Evolutionary conservation across 2,797 vertebrate genomes (phyloP).

Genomic region (Nasua narica): DNA sequence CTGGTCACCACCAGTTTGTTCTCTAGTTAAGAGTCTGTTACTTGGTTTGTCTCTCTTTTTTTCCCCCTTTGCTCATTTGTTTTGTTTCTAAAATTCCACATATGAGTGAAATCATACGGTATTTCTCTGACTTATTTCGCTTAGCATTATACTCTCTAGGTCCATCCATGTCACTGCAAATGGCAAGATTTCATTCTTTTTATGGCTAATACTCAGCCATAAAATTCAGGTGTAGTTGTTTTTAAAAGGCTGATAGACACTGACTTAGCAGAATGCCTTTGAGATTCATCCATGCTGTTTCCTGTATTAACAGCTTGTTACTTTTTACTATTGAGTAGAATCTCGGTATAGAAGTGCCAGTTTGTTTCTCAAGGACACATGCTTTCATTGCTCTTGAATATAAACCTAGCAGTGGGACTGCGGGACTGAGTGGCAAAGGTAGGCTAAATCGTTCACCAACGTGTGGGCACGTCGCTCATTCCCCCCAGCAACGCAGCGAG

Average conservation of each 20-base stretch:
- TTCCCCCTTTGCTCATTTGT: neutral
- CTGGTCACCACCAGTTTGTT: neutral
- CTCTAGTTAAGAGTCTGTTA: neutral
- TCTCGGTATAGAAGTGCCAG: neutral
- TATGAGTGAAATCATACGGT: neutral
- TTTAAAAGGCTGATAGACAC: too few species aligned
- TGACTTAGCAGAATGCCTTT: too few species aligned
- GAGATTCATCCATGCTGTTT: too few species aligned
- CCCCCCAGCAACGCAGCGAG: neutral
- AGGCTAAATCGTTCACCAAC: neutral
- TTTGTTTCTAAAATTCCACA: neutral
- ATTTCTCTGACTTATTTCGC: neutral
- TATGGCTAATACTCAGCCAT: too few species aligned
- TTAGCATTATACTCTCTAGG: neutral
- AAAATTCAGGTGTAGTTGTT: too few species aligned
- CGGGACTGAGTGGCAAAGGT: neutral
- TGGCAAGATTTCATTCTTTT: neutral
- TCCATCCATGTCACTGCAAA: neutral
- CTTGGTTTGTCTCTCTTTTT: neutral
- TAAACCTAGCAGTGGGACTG: neutral
- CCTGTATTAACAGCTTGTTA: too few species aligned
- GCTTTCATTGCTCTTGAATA: neutral
- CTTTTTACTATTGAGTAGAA: neutral
- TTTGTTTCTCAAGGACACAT: neutral
- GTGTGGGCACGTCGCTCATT: neutral